Evolutionary conservation across 2,888 invertebrate genomes (phyloP).

Genomic region (Osedax fenrisi): DNA sequence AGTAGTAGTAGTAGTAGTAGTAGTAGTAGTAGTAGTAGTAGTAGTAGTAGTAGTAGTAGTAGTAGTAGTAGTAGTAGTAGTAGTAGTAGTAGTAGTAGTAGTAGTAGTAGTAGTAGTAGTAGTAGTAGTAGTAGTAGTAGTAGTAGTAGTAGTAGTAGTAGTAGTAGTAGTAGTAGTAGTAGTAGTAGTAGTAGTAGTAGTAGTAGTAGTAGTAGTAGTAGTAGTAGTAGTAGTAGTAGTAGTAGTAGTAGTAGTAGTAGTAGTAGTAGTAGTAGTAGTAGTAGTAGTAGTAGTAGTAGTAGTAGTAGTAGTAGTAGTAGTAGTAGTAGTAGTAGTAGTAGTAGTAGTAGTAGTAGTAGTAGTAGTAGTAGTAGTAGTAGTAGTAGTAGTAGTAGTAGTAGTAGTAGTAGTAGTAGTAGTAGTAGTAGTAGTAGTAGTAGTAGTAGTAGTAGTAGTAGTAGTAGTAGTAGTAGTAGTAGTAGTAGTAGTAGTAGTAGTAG

Average conservation of each 20-base stretch:
- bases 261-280: constrained; percentile 19
- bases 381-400: constrained; percentile 18
- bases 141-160: background rate
- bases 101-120: constrained; percentile 1
- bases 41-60: background rate
- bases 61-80: constrained; percentile 15
- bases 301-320: constrained; percentile 21
- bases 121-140: constrained; percentile 3
- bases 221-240: constrained; percentile 22
- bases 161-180: background rate
- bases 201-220: background rate
- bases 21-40: background rate
- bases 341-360: constrained; percentile 17
- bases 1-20: background rate
- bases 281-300: constrained; percentile 24
- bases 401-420: constrained; percentile 17
- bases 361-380: constrained; percentile 21
- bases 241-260: constrained; percentile 17
- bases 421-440: constrained; percentile 11
- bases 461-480: constrained; percentile 22
- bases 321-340: constrained; percentile 21
- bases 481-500: constrained; percentile 21
- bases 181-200: too few species aligned
- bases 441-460: constrained; percentile 16
- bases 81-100: constrained; percentile 22